Base-by-base conservation (phyloP, 2,797 vertebrate species). In the Sternotherus odoratus region DNA sequence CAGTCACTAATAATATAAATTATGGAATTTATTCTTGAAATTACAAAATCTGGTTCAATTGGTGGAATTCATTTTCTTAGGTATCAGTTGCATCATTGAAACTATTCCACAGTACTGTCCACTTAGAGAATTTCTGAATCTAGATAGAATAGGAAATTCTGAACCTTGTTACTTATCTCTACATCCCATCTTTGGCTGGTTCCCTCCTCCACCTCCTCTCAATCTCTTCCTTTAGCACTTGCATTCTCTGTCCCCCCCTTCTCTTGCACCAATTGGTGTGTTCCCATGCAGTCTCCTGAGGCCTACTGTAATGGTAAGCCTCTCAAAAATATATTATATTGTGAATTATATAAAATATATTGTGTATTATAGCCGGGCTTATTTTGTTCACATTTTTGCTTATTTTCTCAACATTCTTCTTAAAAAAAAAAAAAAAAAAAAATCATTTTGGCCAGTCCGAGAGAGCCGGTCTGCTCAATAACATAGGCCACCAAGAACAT, bases 111-210 rank as follows among this genome's bases (percentile, higher is more conserved):
- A 48, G 24, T 74, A 43, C 26, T 46, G 26, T 8, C 43, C 26
- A 74, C 72, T 8, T 43, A 74, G 26, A 74, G 72, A 74, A 74
- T 74, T 74, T 74, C 43, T 74, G 60, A 17, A 15, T 66, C 33
- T 66, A 19, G 63, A 5, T 36, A 66, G 17, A 66, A 10, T 66
- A 19, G 63, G 63, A 66, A 66, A 36, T 66, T 66, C 17, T 36
- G 10, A 39, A 69, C 21, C 66, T 39, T 69, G 21, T 69, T 69
- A 69, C 66, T 69, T 39, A 24, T 39, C 66, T 39, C 12, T 69
- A 69, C 11, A 69, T 39, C n/a, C 21, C 17, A 69, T 77, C 91
- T 87, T 92, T 86, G n/a, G 21, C 91, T 89, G 30, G 36, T 69
- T 69, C 24, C 21, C 5, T 23, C 39, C 6, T 39, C 43, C 43